Evolutionary conservation across 2,797 vertebrate species (phyloP).

Genomic region (Oreochromis mossambicus): DNA sequence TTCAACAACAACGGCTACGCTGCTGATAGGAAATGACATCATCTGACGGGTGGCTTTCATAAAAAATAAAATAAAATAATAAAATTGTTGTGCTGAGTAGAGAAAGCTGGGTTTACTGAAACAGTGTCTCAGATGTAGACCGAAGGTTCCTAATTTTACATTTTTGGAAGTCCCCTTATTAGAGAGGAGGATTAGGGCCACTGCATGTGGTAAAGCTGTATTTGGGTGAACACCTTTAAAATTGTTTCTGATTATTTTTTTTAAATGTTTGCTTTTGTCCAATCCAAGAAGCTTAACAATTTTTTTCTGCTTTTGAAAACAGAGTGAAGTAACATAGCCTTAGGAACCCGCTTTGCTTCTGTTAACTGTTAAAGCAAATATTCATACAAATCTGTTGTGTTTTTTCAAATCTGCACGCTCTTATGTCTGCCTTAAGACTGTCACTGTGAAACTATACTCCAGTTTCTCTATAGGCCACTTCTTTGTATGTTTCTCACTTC

Average conservation of each 20-base stretch:
- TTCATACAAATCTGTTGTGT: background rate
- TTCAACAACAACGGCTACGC: fast-evolving
- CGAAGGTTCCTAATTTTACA: background rate
- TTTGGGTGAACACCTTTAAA: background rate
- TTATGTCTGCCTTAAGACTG: background rate
- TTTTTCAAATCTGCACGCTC: background rate
- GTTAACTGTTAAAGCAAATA: background rate
- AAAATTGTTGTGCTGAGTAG: background rate
- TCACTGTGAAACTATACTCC: background rate
- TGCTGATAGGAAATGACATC: background rate
- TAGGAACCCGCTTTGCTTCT: background rate
- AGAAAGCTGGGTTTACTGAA: background rate
- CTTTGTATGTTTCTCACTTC: background rate
- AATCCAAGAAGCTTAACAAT: background rate
- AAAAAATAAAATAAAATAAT: background rate
- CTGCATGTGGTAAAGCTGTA: background rate
- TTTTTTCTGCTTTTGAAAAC: background rate
- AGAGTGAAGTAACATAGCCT: background rate
- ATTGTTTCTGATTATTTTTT: background rate
- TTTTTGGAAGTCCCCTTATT: background rate
- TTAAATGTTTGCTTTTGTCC: background rate
- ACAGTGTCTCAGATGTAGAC: background rate
- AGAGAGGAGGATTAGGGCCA: background rate
- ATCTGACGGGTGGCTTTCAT: background rate
- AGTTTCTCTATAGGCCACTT: background rate